Evolutionary conservation across 2,888 invertebrate species (phyloP).

Genomic region (Parapristionchus giblindavisi): DNA sequence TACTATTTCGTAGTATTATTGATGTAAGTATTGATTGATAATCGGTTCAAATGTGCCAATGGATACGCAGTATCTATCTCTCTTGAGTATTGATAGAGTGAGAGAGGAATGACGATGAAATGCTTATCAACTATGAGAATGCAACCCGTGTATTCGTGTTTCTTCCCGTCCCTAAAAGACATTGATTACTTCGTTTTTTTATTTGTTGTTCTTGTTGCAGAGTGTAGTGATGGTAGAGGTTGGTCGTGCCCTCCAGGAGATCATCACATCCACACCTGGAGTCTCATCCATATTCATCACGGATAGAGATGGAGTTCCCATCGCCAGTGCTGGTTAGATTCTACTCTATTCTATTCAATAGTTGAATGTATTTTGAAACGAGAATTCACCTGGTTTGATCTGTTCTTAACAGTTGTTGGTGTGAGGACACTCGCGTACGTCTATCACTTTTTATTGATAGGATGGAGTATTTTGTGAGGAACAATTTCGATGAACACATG

Average conservation of each 20-base stretch:
- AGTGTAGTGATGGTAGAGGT: constrained; percentile 40
- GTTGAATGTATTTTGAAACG: neutral
- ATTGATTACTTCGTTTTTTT: neutral
- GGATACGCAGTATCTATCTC: no score
- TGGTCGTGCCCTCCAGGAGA: constrained; percentile 44
- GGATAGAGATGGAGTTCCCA: constrained; percentile 42
- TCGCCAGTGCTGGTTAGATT: constrained; percentile 32
- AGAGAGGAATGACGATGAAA: no score
- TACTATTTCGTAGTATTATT: no score
- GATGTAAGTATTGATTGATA: no score
- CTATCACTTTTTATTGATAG: neutral
- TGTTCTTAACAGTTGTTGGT: neutral
- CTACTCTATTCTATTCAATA: neutral
- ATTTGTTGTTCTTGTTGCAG: neutral
- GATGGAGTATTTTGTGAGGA: neutral
- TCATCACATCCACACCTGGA: constrained; percentile 45
- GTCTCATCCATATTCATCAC: constrained; percentile 51
- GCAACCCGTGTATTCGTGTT: no score
- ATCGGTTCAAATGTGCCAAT: no score
- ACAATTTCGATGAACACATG: no score
- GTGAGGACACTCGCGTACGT: neutral
- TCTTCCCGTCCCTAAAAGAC: neutral
- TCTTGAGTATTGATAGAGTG: no score
- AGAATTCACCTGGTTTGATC: neutral
- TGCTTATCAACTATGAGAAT: no score